These are phyloP conservation scores for Amphiprion percula DNA, from an alignment of 2,113 vertebrate species.

Conservation along the genomic window DNA sequence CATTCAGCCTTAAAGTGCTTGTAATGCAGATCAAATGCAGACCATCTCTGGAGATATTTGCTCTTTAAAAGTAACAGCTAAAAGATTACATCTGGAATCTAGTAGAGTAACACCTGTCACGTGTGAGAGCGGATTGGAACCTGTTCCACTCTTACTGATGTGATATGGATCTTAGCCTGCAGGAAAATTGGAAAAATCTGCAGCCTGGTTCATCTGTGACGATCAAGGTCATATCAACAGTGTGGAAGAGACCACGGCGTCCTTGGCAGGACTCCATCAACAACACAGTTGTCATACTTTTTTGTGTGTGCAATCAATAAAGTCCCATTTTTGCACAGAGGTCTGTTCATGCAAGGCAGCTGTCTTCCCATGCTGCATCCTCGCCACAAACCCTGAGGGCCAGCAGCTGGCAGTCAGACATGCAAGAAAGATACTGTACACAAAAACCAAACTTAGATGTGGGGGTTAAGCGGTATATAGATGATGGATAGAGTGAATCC, in stretches of 20 bases:
- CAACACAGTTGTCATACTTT: neutral
- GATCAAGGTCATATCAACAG: constrained; percentile 19
- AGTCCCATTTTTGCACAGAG: constrained; percentile 41
- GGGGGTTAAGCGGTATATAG: too few species aligned
- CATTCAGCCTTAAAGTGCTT: too few species aligned
- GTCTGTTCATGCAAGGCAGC: constrained; percentile 11
- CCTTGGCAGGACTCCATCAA: constrained; percentile 29
- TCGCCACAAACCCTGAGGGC: neutral
- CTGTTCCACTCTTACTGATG: neutral
- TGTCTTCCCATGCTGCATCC: constrained; percentile 12
- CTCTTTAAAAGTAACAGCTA: too few species aligned
- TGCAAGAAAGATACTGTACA: neutral
- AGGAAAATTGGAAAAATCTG: constrained; percentile 25
- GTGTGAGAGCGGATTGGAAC: constrained; percentile 11
- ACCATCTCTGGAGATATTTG: too few species aligned
- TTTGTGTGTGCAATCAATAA: constrained; percentile 30
- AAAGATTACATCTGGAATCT: neutral
- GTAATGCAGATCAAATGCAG: too few species aligned
- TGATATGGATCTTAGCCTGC: constrained; percentile 43
- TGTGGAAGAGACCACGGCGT: constrained; percentile 26
- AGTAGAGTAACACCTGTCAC: neutral
- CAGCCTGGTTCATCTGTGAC: constrained; percentile 22
- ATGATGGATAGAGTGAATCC: too few species aligned
- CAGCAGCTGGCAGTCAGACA: neutral
- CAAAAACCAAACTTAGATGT: too few species aligned